Evolutionary conservation across 2,888 invertebrate genomes (phyloP), one percentile per base, ranked within the genome.

Genomic region (Mythimna pallens): DNA sequence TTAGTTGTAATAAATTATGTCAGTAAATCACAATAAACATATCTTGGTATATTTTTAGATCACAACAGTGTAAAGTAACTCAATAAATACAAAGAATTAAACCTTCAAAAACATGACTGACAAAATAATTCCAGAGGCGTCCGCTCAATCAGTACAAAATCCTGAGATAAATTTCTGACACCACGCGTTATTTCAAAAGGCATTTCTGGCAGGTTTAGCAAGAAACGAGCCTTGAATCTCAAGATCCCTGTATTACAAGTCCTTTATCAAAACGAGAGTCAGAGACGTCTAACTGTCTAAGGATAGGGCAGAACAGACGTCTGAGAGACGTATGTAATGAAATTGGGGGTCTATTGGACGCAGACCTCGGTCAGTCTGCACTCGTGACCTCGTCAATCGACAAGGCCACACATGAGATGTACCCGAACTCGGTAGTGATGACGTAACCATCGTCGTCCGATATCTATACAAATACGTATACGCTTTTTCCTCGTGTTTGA

Each of bases 141-240:
- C 57, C 17, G 50, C 43, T 70, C 68, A 78, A 83, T 81, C 78
- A 81, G 69, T 62, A 20, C 63, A 71, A 76, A 76, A 17, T 30
- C n/a, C 30, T 62, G 20, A 77, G 73, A 86, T 70, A 77, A 81
- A 85, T 81, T 69, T 62, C 70, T 76, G 57, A 81, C 76, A 73
- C 79, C 69, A 69, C 63, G 54, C 65, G 58, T 79, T 76, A 74
- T 76, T 76, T 70, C 76, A 34, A 57, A 14, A 63, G 65, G 61
- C 77, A 81, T 79, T 83, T 83, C 69, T 66, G 61, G 12, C 68
- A 64, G 68, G 71, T 76, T 84, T 78, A 83, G 62, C 36, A 20
- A 40, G 70, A 66, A 67, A 86, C 81, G 85, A 78, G 69, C 40
- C 58, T 69, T 78, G 82, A 86, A 86, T 84, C 64, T 67, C 69